These are phyloP conservation scores for Drosophila niveifrons DNA, from an alignment of 2,888 invertebrate species.

Conservation along the genomic window DNA sequence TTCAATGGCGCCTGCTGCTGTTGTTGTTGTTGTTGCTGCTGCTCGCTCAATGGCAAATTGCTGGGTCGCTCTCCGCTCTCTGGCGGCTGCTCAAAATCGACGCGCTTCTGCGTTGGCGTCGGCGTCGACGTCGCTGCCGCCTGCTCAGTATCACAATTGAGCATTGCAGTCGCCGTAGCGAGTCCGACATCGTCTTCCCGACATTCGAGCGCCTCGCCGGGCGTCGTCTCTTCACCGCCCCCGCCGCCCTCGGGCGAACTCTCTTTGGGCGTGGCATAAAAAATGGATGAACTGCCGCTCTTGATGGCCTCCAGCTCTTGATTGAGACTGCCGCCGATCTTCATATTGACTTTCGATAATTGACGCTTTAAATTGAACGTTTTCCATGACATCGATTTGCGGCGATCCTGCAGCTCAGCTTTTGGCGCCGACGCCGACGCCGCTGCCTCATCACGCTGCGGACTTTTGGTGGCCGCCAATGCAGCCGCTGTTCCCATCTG, in stretches of 20 bases:
- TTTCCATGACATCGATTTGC: constrained; percentile 91
- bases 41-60: constrained; percentile 85
- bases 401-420: constrained; percentile 86
- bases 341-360: constrained; percentile 90
- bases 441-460: constrained; percentile 68
- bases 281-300: constrained; percentile 84
- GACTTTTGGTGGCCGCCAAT: constrained; percentile 70
- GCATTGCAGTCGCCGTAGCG: constrained; percentile 50
- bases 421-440: constrained; percentile 65
- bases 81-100: constrained; percentile 83
- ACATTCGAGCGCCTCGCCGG: constrained; percentile 63
- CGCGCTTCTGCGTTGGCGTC: constrained; percentile 64
- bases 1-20: constrained; percentile 86
- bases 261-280: constrained; percentile 78
- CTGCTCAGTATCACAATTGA: constrained; percentile 60
- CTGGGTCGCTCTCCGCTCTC: constrained; percentile 87
- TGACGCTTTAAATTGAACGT: constrained; percentile 93
- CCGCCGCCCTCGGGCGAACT: constrained; percentile 71
- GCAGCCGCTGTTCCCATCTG: constrained; percentile 43
- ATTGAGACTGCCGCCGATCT: constrained; percentile 76
- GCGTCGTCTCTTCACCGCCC: constrained; percentile 32
- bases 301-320: constrained; percentile 85
- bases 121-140: constrained; percentile 11
- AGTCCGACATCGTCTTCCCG: constrained; percentile 64
- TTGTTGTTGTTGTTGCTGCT: constrained; percentile 39